Base-by-base conservation (phyloP, 2,888 invertebrate genomes). In the Oasisia sp. region DNA sequence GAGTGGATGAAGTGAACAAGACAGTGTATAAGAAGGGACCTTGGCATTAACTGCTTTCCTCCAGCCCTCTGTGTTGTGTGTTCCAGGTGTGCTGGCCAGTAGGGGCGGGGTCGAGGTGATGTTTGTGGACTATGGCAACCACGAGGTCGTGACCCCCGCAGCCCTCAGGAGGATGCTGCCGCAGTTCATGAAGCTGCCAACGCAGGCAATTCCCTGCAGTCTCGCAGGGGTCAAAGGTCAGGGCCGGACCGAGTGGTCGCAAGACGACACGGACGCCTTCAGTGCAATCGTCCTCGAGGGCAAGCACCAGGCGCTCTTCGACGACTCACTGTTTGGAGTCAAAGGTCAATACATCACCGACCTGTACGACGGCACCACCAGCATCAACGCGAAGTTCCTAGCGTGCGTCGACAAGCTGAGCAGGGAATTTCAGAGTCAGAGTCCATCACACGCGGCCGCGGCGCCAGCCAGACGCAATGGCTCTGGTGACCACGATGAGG, bases 61-160 rank as follows among this genome's bases (percentile, higher is more conserved):
- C 2, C 2, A 27, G 74, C 74, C 74, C 27, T 27, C 19, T 74
- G 2, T 38, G 38, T 92, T 93, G 9, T 93, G 92, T 56, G 92
- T 89, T 89, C 27, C 27, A 74, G 92, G 91, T 32, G 32, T 92
- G 32, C 32, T 90, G 50, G 92, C 91, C 12, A 90, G 92, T n/a
- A 90, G 91, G 32, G 91, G 56, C 19, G 92, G 91, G 32, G 94
- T 94, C 11, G 95, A 95, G 93, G 95, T 96, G 11, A 93, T 93
- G 56, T 96, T 95, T 94, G 95, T 96, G 12, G 96, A 96, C 94
- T 96, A 96, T 94, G 96, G 96, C 7, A 96, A 96, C 93, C 94
- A 94, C 74, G 96, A 92, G 89, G 91, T 50, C 2, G 91, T 92
- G 4, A 58, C 19, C n/a, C n/a, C 93, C 32, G 91, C 93, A 32